Conservation (phyloP, 2,888 invertebrate genomes). For the Phymatocera aterrima region DNA sequence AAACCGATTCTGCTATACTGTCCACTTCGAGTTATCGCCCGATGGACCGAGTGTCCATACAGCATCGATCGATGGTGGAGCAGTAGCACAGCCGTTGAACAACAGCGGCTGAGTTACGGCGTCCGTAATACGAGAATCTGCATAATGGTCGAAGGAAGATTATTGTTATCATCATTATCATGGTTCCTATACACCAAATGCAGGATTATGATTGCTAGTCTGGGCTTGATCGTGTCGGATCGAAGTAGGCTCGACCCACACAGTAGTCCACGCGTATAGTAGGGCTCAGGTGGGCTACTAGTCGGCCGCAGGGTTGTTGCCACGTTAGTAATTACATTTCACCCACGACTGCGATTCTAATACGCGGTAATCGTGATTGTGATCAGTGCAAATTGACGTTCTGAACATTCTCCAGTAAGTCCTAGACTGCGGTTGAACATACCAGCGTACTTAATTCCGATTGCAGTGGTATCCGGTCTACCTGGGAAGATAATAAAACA, state of each 20-base stretch:
- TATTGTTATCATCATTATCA: slow-evolving; percentile 59
- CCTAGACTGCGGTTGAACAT: neutral
- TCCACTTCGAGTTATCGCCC: neutral
- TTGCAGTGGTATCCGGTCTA: neutral
- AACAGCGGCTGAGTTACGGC: slow-evolving; percentile 45
- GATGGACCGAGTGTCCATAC: neutral
- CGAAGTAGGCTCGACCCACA: slow-evolving; percentile 11
- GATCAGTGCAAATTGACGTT: neutral
- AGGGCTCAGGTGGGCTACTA: neutral
- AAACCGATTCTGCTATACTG: too few species aligned
- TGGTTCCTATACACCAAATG: slow-evolving; percentile 20
- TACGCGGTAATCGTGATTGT: slow-evolving; percentile 18
- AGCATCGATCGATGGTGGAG: neutral
- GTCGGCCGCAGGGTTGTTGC: slow-evolving; percentile 5
- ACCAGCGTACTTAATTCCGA: neutral
- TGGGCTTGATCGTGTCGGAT: slow-evolving; percentile 14
- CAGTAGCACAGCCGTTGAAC: neutral
- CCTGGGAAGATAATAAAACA: neutral
- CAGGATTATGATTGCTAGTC: slow-evolving; percentile 32
- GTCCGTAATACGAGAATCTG: slow-evolving; percentile 56
- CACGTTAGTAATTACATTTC: slow-evolving; percentile 25
- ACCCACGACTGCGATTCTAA: slow-evolving; percentile 2
- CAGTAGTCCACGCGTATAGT: neutral
- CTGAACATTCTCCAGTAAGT: neutral
- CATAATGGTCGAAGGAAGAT: slow-evolving; percentile 60